phyloP scores from a whole-genome alignment of 2,113 vertebrate species.

The Engraulis encrasicolus region DNA sequence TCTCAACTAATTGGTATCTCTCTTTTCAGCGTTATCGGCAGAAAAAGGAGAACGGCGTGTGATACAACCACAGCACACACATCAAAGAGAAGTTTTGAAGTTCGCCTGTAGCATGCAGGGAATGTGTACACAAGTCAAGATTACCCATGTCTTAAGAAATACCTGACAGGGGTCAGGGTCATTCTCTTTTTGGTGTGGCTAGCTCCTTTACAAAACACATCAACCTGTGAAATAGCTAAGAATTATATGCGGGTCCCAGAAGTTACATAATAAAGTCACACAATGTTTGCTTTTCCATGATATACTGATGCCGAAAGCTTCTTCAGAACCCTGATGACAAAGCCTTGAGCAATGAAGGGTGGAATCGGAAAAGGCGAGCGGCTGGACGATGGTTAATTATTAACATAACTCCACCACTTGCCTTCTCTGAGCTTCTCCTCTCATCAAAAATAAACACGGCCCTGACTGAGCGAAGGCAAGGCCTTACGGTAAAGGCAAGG shows the following conservation, averaged over 20 bases:
- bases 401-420: conserved; percentile 52
- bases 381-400: conserved; percentile 63
- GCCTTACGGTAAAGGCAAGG: neutral
- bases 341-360: conserved; percentile 19
- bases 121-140: too few relatives aligned
- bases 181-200: conserved; percentile 27
- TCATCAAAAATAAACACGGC: conserved; percentile 60
- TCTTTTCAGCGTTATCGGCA: conserved; percentile 25
- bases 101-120: neutral
- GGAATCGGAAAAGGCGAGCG: conserved; percentile 8
- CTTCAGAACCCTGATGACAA: neutral
- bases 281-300: neutral
- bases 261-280: too few relatives aligned
- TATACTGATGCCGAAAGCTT: neutral
- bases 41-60: conserved; percentile 12
- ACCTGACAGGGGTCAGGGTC: conserved; percentile 30
- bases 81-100: conserved; percentile 35
- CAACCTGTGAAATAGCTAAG: neutral
- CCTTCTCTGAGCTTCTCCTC: conserved; percentile 33
- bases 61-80: conserved; percentile 27
- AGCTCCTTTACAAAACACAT: neutral
- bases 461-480: neutral
- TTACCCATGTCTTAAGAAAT: conserved; percentile 21
- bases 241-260: neutral
- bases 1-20: conserved; percentile 55